These are phyloP conservation scores for Phengaris alcon DNA, from an alignment of 2,888 invertebrate genomes.

Conservation along the genomic window DNA sequence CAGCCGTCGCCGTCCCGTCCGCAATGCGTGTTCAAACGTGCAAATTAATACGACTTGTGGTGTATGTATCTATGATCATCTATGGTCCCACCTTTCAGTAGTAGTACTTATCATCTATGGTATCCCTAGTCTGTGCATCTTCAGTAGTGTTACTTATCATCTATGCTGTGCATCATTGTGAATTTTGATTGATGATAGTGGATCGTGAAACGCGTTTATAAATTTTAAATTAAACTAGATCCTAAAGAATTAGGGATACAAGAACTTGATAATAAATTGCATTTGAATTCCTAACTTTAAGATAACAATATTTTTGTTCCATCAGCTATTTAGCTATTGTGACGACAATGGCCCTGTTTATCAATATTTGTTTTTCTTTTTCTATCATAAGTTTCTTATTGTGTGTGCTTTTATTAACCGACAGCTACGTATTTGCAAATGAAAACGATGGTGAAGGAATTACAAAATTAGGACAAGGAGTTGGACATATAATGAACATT, in stretches of 20 bases:
- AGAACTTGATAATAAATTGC: background rate
- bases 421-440: conserved; percentile 58
- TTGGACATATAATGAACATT: conserved; percentile 87
- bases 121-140: no score
- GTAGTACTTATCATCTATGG: no score
- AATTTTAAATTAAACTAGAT: background rate
- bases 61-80: no score
- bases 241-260: background rate
- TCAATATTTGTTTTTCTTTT: conserved; percentile 54
- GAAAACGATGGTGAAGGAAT: conserved; percentile 84
- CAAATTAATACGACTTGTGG: no score
- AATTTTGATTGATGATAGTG: background rate
- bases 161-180: no score
- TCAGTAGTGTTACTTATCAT: no score
- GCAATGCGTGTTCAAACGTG: no score
- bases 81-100: no score
- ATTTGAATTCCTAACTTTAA: background rate
- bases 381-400: conserved; percentile 55
- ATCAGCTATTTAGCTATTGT: background rate
- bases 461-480: conserved; percentile 74
- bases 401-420: conserved; percentile 56
- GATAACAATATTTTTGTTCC: conserved; percentile 1
- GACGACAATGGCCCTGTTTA: conserved; percentile 54
- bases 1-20: no score
- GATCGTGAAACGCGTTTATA: background rate